These are phyloP conservation scores for Brotula barbata DNA, from an alignment of 2,797 vertebrate species.

Conservation along the genomic window DNA sequence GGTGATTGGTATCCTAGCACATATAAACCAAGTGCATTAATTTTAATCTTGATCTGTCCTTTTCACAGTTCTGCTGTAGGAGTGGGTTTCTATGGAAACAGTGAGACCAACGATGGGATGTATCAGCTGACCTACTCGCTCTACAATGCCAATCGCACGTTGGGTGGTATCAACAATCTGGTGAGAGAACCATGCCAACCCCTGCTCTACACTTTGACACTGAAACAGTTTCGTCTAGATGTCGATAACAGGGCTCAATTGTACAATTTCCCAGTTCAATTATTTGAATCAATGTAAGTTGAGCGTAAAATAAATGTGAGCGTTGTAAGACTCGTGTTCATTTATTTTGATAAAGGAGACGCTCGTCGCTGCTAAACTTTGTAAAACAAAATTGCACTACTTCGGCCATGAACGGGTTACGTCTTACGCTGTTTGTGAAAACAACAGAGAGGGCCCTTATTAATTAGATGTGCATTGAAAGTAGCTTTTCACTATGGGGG, in stretches of 20 bases:
- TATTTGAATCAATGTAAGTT: background rate
- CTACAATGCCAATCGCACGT: constrained; percentile 91
- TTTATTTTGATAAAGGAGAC: constrained; percentile 3
- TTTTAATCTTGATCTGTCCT: constrained; percentile 32
- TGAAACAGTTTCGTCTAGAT: background rate
- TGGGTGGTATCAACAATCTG: constrained; percentile 85
- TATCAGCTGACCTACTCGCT: constrained; percentile 94
- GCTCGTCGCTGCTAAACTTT: background rate
- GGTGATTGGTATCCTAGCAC: constrained; percentile 5
- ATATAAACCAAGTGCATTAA: constrained; percentile 20
- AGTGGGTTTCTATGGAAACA: constrained; percentile 97
- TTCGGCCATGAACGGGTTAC: no score
- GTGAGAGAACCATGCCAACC: constrained; percentile 75
- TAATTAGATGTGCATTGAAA: constrained; percentile 41
- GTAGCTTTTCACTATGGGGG: constrained; percentile 39
- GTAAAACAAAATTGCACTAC: constrained; percentile 8
- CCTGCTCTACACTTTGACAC: background rate
- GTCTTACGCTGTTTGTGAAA: constrained; percentile 3
- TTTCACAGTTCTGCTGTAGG: constrained; percentile 86
- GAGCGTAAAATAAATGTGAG: constrained; percentile 1
- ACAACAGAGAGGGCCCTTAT: constrained; percentile 18
- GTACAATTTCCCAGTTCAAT: background rate
- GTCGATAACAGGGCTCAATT: background rate
- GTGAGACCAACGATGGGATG: constrained; percentile 92
- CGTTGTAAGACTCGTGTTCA: constrained; percentile 1